Evolutionary conservation across 2,888 invertebrate species (phyloP).

Genomic region (Eristalinus sepulchralis): DNA sequence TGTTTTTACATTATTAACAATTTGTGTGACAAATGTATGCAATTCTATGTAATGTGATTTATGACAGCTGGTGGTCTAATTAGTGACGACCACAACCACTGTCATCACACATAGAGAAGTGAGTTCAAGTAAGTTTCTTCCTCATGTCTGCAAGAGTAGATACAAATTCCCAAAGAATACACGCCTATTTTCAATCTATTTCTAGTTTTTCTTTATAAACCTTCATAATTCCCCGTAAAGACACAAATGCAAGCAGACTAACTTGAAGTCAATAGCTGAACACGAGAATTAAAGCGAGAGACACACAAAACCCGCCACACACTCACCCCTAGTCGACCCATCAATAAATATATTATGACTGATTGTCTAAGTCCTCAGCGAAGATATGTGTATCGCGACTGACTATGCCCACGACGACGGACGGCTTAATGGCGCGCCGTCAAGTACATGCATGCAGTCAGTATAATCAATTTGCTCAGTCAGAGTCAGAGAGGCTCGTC

Average conservation of each 20-base stretch:
- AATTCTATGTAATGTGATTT: too few relatives aligned
- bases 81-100: too few relatives aligned
- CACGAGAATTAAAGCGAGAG: neutral
- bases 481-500: neutral
- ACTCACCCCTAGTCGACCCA: conserved; percentile 43
- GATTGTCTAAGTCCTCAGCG: conserved; percentile 40
- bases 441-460: conserved; percentile 48
- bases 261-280: neutral
- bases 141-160: too few relatives aligned
- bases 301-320: conserved; percentile 1
- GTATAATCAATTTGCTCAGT: conserved; percentile 8
- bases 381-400: conserved; percentile 39
- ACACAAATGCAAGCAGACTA: neutral
- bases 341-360: conserved; percentile 53
- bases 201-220: neutral
- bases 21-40: too few relatives aligned
- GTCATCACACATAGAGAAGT: too few relatives aligned
- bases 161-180: too few relatives aligned
- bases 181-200: neutral
- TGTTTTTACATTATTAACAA: too few relatives aligned
- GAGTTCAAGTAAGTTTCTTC: too few relatives aligned
- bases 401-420: conserved; percentile 49
- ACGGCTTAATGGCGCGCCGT: conserved; percentile 63
- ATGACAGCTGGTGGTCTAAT: too few relatives aligned
- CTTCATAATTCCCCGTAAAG: neutral